These are phyloP conservation scores for Piprites chloris DNA, from an alignment of 2,113 vertebrate genomes.

Conservation along the genomic window DNA sequence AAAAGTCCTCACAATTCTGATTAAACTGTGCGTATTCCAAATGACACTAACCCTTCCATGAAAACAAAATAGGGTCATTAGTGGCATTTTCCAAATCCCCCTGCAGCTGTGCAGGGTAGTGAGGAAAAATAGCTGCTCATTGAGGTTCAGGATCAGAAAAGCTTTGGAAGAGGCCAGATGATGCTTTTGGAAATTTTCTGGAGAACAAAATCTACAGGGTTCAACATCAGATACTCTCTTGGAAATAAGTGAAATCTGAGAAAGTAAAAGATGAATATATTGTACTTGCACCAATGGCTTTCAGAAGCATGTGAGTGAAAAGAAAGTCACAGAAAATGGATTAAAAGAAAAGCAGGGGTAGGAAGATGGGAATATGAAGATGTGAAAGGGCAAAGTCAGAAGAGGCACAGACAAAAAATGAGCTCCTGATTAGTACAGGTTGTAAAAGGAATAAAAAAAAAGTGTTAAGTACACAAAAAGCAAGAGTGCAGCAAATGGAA, in stretches of 20 bases:
- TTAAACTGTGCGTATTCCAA: conserved; percentile 2
- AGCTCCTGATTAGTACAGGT: conserved; percentile 56
- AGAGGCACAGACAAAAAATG: conserved; percentile 50
- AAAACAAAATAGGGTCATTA: neutral
- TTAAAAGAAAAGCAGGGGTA: conserved; percentile 24
- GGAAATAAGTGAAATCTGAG: neutral
- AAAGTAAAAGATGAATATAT: conserved; percentile 28
- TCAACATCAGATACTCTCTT: neutral
- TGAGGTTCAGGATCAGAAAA: neutral
- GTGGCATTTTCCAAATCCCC: neutral
- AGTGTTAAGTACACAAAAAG: conserved; percentile 61
- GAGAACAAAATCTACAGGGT: neutral
- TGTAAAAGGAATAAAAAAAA: conserved; percentile 28
- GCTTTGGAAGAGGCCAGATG: neutral
- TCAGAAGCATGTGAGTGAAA: conserved; percentile 15
- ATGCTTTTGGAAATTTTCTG: conserved; percentile 24
- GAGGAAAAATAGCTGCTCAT: neutral
- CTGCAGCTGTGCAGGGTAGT: neutral
- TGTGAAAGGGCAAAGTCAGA: conserved; percentile 40
- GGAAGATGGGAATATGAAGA: conserved; percentile 15
- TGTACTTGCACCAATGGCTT: conserved; percentile 11
- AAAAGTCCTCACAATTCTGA: neutral
- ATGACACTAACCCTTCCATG: neutral
- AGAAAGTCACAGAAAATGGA: conserved; percentile 42
- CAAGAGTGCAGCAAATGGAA: conserved; percentile 56